These are phyloP conservation scores for Drosophila meridionalis DNA, from an alignment of 2,888 invertebrate species.

Conservation along the genomic window DNA sequence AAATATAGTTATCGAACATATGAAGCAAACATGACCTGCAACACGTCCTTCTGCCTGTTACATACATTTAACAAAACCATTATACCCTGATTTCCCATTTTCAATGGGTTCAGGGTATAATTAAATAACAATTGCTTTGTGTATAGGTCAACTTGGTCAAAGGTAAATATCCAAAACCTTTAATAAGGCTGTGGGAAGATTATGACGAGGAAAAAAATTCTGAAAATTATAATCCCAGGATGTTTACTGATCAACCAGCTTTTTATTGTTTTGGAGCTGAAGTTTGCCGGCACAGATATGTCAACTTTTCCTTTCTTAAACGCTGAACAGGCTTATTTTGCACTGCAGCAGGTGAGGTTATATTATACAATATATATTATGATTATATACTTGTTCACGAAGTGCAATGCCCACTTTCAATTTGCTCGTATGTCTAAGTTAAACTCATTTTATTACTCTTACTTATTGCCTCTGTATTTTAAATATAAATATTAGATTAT, in stretches of 20 bases:
- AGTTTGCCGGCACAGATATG: conserved; percentile 93
- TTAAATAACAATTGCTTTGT: not conserved
- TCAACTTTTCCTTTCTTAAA: conserved; percentile 91
- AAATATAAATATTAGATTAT: conserved; percentile 86
- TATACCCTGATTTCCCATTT: no score
- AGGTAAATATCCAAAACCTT: conserved; percentile 91
- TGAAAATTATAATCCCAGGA: conserved; percentile 93
- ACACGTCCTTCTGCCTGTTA: no score
- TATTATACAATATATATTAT: not conserved
- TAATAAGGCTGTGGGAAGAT: conserved; percentile 93
- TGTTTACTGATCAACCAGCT: conserved; percentile 91
- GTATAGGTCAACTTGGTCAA: conserved; percentile 87
- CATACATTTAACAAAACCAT: no score
- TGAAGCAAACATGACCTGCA: no score
- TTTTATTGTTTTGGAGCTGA: conserved; percentile 93
- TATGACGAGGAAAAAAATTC: conserved; percentile 91
- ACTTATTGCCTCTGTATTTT: not conserved
- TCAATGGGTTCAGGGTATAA: no score
- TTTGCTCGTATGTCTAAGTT: not conserved
- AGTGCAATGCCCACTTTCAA: not conserved
- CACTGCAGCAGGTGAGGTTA: conserved; percentile 91
- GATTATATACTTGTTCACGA: not conserved
- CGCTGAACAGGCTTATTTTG: conserved; percentile 89
- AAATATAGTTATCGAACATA: no score
- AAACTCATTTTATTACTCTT: not conserved